Percentiles rank a stretch among this genome's conserved stretches.
These are phyloP conservation scores for Caretta caretta DNA, from an alignment of 2,113 vertebrate genomes.

Conservation along the genomic window DNA sequence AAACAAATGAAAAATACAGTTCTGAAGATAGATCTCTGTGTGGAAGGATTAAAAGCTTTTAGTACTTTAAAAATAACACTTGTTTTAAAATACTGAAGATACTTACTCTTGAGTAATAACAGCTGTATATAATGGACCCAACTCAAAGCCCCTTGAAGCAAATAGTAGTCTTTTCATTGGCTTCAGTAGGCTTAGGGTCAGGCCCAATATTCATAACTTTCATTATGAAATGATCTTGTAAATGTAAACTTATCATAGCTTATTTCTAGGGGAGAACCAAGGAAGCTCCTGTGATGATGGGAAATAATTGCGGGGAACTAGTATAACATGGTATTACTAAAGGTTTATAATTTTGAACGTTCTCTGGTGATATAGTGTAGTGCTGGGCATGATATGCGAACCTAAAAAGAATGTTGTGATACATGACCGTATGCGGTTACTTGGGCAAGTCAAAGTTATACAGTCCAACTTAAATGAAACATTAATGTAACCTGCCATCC, in stretches of 20 bases:
- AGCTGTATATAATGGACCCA: neutral
- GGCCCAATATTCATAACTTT: neutral
- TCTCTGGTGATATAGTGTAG: conserved; percentile 7
- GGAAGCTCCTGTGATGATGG: neutral
- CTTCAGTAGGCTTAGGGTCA: neutral
- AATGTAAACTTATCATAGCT: neutral
- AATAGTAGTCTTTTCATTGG: neutral
- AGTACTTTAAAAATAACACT: neutral
- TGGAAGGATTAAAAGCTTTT: neutral
- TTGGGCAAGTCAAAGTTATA: neutral
- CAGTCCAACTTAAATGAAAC: neutral
- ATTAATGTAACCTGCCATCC: neutral
- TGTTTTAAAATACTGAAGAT: neutral
- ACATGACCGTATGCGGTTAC: neutral
- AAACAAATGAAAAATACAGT: neutral
- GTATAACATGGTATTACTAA: neutral
- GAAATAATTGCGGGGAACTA: neutral
- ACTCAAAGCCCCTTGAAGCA: neutral
- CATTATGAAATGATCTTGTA: neutral
- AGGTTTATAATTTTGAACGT: conserved; percentile 5
- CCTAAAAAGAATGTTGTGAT: neutral
- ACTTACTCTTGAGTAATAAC: neutral
- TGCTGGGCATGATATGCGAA: conserved; percentile 9
- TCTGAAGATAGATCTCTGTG: neutral
- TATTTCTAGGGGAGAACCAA: neutral